Percentiles rank a stretch among this genome's conserved stretches.
These are phyloP conservation scores for Thereuonema tuberculata DNA, from an alignment of 1,140 invertebrate genomes.

Conservation along the genomic window DNA sequence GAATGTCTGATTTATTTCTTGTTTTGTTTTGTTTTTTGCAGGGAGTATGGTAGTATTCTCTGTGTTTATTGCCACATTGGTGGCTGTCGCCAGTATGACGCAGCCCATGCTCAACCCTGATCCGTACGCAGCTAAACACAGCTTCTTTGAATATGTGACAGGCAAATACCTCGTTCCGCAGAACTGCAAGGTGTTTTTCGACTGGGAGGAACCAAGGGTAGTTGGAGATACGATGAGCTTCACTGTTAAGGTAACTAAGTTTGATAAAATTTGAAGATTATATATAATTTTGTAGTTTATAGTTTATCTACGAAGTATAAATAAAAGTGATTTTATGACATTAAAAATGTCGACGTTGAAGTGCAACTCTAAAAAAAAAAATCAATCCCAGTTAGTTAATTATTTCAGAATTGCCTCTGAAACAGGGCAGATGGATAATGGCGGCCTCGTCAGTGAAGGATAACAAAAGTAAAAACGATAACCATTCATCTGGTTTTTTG, in stretches of 20 bases:
- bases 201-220: constrained; percentile 71
- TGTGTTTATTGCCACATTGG: constrained; percentile 8
- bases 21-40: background rate
- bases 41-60: constrained; percentile 9
- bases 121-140: constrained; percentile 47
- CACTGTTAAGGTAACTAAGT: constrained; percentile 48
- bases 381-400: too few relatives aligned
- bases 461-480: too few relatives aligned
- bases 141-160: constrained; percentile 75
- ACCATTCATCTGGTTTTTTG: too few relatives aligned
- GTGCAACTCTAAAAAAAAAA: too few relatives aligned
- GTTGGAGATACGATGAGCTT: constrained; percentile 84
- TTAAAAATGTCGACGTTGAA: too few relatives aligned
- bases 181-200: constrained; percentile 66
- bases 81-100: constrained; percentile 6
- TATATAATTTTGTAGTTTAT: too few relatives aligned
- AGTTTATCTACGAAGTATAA: too few relatives aligned
- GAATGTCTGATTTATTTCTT: background rate
- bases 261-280: too few relatives aligned
- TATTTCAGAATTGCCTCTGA: too few relatives aligned
- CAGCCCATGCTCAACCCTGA: constrained; percentile 15
- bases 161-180: constrained; percentile 76
- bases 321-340: too few relatives aligned
- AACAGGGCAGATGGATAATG: too few relatives aligned
- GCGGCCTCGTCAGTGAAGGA: too few relatives aligned